Evolutionary conservation across 1,140 invertebrate species (phyloP), one percentile per base, ranked within the genome.

Genomic region (Drosophila oshimai): DNA sequence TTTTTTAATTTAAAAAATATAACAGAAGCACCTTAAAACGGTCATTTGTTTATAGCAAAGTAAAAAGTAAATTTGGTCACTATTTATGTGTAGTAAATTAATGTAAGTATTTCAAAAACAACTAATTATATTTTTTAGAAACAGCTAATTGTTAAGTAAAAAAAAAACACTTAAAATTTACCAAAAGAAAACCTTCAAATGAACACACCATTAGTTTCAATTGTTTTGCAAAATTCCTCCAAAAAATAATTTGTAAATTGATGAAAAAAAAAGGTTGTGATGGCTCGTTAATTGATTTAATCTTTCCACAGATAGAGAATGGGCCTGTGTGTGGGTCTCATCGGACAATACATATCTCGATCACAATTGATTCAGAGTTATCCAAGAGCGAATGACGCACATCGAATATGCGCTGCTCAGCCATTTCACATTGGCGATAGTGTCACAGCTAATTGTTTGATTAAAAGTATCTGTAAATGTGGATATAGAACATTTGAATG

Each of bases 211-310:
- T 36, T 46, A 54, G 9, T 18, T 54, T 29, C 0, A 29, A 54
- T 3, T 20, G 41, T 29, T 46, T 47, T 29, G n/a, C 17, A 55
- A 39, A 28, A 53, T 20, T 9, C 12, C 22, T 17, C 22, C 6
- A 15, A 41, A 55, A 60, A 46, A 18, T 36, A 7, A 17, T 15
- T 6, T 20, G 7, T 41, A 10, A 6, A 33, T 20, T n/a, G 55
- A 54, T 20, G 7, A 41, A 58, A 9, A n/a, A 20, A 54, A n/a
- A 55, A 26, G 22, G 13, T 58, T 62, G 53, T 44, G 13, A 49
- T 31, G 61, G 17, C 47, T 64, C 15, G 24, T 49, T 50, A 65
- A 65, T 65, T 65, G 58, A 65, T 50, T 65, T 65, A 65, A 65
- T 65, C 34, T 39, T 4, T 31, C 5, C 13, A 33, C 12, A 22